A percentile compares a stretch with the other conserved stretches of the same genome.
These are phyloP conservation scores for Dynastes hyllus DNA, from an alignment of 2,888 invertebrate genomes.

Conservation along the genomic window DNA sequence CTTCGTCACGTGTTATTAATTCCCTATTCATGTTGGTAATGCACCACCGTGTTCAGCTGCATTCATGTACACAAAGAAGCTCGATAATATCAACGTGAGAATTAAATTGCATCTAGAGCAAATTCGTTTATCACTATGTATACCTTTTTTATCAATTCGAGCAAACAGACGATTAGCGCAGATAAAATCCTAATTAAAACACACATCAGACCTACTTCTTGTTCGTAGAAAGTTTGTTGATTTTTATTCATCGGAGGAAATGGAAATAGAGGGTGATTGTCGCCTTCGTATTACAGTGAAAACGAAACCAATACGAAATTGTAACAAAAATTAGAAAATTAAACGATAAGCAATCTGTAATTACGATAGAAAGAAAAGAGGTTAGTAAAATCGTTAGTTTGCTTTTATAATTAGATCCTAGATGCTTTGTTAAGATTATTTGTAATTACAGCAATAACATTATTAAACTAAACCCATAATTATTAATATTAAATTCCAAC, in stretches of 20 bases:
- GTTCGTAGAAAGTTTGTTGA: conserved; percentile 4
- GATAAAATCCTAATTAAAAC: background rate
- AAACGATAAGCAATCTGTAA: conserved; percentile 10
- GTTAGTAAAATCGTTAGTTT: background rate
- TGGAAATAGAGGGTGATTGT: background rate
- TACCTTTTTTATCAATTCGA: background rate
- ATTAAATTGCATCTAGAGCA: background rate
- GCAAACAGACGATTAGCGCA: conserved; percentile 1
- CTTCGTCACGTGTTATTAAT: too few species aligned
- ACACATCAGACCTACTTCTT: background rate
- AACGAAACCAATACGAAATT: conserved; percentile 3
- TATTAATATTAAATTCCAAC: too few species aligned
- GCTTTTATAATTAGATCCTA: background rate
- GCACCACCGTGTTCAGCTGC: too few species aligned
- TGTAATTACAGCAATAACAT: too few species aligned
- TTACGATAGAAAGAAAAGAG: background rate
- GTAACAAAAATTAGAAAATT: conserved; percentile 1
- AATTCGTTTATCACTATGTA: background rate
- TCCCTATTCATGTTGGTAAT: too few species aligned
- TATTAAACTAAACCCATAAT: too few species aligned
- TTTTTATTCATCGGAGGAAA: conserved; percentile 19
- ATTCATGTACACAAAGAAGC: too few species aligned
- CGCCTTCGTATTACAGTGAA: background rate
- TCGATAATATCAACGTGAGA: background rate
- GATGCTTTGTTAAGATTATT: background rate